Evolutionary conservation across 2,888 invertebrate species (phyloP).

Genomic region (Agrotis clavis): DNA sequence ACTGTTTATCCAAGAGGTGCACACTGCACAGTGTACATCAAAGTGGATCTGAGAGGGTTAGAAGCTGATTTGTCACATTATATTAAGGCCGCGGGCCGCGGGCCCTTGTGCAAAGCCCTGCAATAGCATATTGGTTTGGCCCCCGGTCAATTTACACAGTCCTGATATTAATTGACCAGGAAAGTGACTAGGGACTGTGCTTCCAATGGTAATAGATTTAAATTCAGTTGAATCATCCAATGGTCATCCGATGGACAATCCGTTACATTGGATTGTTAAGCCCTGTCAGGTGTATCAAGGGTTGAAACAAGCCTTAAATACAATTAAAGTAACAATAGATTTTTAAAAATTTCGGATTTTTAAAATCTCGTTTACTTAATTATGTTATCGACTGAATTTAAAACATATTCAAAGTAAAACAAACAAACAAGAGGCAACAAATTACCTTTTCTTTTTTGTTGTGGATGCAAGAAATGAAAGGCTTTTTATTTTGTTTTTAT

Average conservation of each 20-base stretch:
- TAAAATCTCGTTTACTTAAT: too few species aligned
- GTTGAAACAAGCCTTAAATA: neutral
- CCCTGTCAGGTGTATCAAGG: too few species aligned
- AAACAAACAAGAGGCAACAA: too few species aligned
- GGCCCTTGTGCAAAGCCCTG: constrained; percentile 1
- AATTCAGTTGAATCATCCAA: neutral
- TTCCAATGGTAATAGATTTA: neutral
- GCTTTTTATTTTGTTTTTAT: too few species aligned
- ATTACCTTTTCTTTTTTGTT: too few species aligned
- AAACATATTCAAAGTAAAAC: too few species aligned
- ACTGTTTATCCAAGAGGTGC: constrained; percentile 21
- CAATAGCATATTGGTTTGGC: constrained; percentile 20
- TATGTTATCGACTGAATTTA: too few species aligned
- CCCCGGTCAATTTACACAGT: neutral
- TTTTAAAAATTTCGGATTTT: too few species aligned
- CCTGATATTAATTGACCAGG: constrained; percentile 35
- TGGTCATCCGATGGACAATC: neutral
- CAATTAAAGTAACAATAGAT: neutral
- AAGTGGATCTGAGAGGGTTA: constrained; percentile 23
- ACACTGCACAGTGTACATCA: constrained; percentile 18
- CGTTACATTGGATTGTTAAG: neutral
- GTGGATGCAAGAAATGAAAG: too few species aligned
- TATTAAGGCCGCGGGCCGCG: constrained; percentile 23
- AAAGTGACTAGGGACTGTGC: neutral
- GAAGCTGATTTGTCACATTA: constrained; percentile 36